A percentile compares a stretch with the other conserved stretches of the same genome.
Conservation (phyloP, 2,888 invertebrate genomes). For the Diarsia dahlii region DNA sequence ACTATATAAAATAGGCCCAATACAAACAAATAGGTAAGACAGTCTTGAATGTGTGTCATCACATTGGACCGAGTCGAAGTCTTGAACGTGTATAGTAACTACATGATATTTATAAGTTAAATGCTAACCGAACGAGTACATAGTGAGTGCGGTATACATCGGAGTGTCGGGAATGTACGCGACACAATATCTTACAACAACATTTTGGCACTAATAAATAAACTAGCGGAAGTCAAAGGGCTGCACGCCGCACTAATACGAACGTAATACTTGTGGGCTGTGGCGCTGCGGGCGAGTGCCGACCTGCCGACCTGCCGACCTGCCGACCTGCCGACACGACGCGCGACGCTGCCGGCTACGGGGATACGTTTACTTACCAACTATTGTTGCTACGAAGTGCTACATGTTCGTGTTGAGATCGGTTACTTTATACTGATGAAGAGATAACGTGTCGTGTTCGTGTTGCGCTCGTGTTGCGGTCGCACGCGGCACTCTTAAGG, state of each 20-base stretch:
- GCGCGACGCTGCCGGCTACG: background rate
- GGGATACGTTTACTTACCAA: conserved; percentile 22
- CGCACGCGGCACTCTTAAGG: background rate
- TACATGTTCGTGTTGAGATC: conserved; percentile 45
- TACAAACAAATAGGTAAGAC: conserved; percentile 67
- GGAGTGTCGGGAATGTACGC: conserved; percentile 17
- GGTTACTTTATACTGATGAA: conserved; percentile 37
- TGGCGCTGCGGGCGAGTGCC: too few relatives aligned
- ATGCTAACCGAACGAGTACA: conserved; percentile 59
- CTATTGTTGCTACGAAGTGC: conserved; percentile 28
- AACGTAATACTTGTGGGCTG: too few relatives aligned
- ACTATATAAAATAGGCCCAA: conserved; percentile 71
- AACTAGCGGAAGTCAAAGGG: conserved; percentile 39
- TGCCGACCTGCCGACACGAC: background rate
- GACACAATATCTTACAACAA: conserved; percentile 63
- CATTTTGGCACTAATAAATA: conserved; percentile 79
- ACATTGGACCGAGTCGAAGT: conserved; percentile 69
- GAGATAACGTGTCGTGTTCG: conserved; percentile 2
- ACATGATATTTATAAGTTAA: conserved; percentile 42
- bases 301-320: too few relatives aligned
- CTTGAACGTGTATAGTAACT: conserved; percentile 46
- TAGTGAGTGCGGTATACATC: conserved; percentile 32
- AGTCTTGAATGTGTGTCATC: conserved; percentile 70
- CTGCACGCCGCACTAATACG: background rate
- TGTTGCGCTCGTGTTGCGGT: background rate